Evolutionary conservation across 2,797 vertebrate species (phyloP).

Genomic region (Acanthurus lineatus): DNA sequence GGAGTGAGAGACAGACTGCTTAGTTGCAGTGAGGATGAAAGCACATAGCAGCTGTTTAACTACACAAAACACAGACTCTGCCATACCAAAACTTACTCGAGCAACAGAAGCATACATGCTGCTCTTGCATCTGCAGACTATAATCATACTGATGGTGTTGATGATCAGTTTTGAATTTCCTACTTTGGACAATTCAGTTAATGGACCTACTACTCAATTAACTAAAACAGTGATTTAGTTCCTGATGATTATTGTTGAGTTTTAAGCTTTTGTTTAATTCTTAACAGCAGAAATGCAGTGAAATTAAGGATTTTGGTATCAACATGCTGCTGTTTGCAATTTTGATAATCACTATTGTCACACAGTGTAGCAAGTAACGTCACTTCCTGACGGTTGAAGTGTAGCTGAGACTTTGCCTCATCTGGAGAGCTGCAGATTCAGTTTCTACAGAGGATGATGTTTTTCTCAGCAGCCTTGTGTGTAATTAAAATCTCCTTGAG

Average conservation of each 20-base stretch:
- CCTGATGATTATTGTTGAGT: neutral
- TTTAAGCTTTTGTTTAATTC: neutral
- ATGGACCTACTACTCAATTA: conserved; percentile 2
- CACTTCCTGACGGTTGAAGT: neutral
- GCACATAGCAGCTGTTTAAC: conserved; percentile 22
- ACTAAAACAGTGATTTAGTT: neutral
- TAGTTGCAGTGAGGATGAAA: conserved; percentile 35
- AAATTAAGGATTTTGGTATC: neutral
- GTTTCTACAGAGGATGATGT: neutral
- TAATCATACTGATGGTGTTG: conserved; percentile 1
- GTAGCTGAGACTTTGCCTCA: neutral
- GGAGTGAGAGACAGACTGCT: conserved; percentile 27
- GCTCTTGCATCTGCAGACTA: neutral
- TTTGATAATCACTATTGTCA: neutral
- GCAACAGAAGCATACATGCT: neutral
- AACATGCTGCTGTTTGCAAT: neutral
- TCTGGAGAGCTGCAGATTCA: conserved; percentile 6
- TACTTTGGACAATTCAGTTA: neutral
- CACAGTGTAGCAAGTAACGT: neutral
- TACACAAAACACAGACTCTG: conserved; percentile 16
- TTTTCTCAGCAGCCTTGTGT: neutral
- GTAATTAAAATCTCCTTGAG: conserved; percentile 2
- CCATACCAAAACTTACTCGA: neutral
- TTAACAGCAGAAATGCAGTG: neutral
- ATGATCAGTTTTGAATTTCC: neutral